Evolutionary conservation across 1,140 invertebrate species (phyloP), one percentile per base, ranked within the genome.

Genomic region (Drosophila baimaii): DNA sequence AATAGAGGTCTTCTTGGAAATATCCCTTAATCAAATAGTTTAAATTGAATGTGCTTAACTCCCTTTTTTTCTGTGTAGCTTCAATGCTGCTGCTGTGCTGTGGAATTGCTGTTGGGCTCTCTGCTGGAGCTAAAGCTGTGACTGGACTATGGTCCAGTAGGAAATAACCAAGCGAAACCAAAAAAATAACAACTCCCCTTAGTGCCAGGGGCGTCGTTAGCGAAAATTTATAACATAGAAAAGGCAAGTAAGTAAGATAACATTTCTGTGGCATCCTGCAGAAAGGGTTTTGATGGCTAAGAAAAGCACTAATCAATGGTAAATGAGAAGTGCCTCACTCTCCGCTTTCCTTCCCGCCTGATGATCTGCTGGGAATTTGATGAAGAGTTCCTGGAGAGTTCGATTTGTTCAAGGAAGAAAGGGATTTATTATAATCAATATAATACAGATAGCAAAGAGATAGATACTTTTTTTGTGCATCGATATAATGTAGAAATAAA

Each of bases 131-230:
- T 29, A 76, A 79, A 79, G 74, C 79, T 82, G 80, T 55, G 80
- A 82, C 80, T 82, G 64, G 56, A 79, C 64, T 44, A 62, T 41
- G 44, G 55, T 52, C 12, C 17, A 9, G 33, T 39, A 29, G 59
- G 25, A 63, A 59, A 59, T 41, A 41, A 21, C 54, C 27, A 21
- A 70, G 33, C 12, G 3, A 59, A 62, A 63, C 46, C 61, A 46
- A 49, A 47, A 15, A 21, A 21, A 44, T n/a, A 29, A 21, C 33
- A 52, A 61, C 29, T 61, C 9, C 71, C 71, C 52, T 61, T 35
- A 13, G 81, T 71, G 77, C 57, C 83, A 88, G 71, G 52, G 83
- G 83, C 83, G 83, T 86, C 76, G 83, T 86, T 88, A 85, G 70
- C 58, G 65, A 47, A 82, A 76, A 82, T 86, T 88, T 77, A 52